Evolutionary conservation across 2,888 invertebrate genomes (phyloP), one percentile per base, ranked within the genome.

Genomic region (Athripsodes cinereus): DNA sequence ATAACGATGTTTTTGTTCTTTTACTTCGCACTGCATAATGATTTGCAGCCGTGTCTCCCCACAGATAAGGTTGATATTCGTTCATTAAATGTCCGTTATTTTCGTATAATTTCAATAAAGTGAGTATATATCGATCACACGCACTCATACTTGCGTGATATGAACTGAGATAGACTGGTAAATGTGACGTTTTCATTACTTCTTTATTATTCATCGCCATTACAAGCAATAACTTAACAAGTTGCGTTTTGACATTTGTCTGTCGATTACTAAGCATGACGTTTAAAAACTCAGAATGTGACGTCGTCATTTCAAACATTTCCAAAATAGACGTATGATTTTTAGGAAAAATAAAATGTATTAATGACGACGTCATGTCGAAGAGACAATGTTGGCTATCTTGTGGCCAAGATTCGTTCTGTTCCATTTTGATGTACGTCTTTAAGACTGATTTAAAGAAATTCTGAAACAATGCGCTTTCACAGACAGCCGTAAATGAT

Each of bases 11-110:
- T 0, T 68, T 69, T n/a, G 74, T 69, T 58, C 79, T 73, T 53
- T 72, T 76, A 61, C 81, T 79, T 52, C 82, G 77, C 0, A 90
- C 79, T 1, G 89, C 85, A 68, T 91, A 92, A 69, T 90, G 85
- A 53, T 84, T 83, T 1, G 88, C 84, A 0, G 92, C 93, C 2
- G 88, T 83, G 68, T 85, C 84, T 1, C 93, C 92, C 88, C 91
- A 95, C 0, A 94, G 74, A 67, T 88, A 90, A 0, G 94, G 94
- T 62, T 88, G 85, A 69, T 81, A 88, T 66, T 85, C 79, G 52
- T 80, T 76, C 11, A 89, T 76, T 19, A 82, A 81, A 59, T 85
- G 75, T 53, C 84, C 84, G 67, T 83, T 82, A 60, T 74, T 74
- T 73, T 92, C 88, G 72, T 89, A 89, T 61, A 81, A 75, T 64